Evolutionary conservation across 2,113 vertebrate genomes (phyloP).

Genomic region (Columbina picui): DNA sequence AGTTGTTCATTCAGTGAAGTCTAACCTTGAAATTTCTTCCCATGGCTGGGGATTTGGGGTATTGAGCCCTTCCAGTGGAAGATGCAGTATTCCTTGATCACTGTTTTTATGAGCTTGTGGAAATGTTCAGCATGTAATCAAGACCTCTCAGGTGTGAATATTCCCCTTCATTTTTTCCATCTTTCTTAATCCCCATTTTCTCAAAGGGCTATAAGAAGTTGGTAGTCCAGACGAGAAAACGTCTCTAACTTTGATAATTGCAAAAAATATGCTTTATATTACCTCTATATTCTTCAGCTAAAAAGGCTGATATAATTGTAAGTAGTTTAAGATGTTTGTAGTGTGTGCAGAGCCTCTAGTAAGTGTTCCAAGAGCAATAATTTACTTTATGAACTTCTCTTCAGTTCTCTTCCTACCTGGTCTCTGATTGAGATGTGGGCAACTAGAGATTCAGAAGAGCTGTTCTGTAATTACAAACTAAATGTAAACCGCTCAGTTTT

Average conservation of each 20-base stretch:
- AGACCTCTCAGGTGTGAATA: neutral
- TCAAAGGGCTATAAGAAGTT: accelerated
- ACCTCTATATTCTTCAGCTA: neutral
- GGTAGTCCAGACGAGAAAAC: neutral
- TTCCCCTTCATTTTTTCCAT: neutral
- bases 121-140: neutral
- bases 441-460: neutral
- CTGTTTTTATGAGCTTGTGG: neutral
- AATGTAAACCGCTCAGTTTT: neutral
- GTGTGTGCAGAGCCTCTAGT: neutral
- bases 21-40: neutral
- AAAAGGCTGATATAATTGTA: neutral
- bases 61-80: neutral
- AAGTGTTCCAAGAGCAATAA: neutral
- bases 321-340: neutral
- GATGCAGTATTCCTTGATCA: neutral
- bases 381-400: neutral
- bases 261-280: neutral
- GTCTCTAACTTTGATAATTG: neutral
- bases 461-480: neutral
- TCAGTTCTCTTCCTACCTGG: neutral
- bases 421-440: neutral
- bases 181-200: neutral
- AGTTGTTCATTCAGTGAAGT: neutral
- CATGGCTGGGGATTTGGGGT: neutral